phyloP scores from a whole-genome alignment of 2,113 vertebrate genomes.

The Grallaria varia region DNA sequence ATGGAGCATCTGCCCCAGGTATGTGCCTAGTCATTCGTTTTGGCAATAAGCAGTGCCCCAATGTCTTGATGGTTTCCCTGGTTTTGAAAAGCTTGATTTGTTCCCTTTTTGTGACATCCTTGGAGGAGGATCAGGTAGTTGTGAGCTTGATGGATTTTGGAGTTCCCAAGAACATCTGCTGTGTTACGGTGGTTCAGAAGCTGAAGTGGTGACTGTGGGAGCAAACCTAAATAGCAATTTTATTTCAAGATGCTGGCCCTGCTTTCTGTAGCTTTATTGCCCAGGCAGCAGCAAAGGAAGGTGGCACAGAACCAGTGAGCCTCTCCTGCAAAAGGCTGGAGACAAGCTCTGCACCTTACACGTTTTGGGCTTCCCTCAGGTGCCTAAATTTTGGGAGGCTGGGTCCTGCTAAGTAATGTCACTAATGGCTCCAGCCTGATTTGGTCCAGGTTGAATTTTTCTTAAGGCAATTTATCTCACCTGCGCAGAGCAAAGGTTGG shows the following conservation, averaged over 20 bases:
- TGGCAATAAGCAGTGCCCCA: background rate
- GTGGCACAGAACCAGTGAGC: background rate
- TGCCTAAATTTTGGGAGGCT: background rate
- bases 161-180: background rate
- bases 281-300: background rate
- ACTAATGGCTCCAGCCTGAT: background rate
- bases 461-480: background rate
- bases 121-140: background rate
- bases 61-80: background rate
- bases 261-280: background rate
- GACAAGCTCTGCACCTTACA: background rate
- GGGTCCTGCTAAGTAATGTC: background rate
- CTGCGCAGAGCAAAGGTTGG: background rate
- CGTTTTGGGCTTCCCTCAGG: rapidly evolving
- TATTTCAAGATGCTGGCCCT: background rate
- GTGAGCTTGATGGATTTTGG: background rate
- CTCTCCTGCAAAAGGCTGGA: background rate
- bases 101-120: background rate
- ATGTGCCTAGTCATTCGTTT: background rate
- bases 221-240: background rate
- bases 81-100: background rate
- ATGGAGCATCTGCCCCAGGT: rapidly evolving
- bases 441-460: background rate
- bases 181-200: background rate
- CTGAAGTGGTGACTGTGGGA: rapidly evolving